Base-by-base conservation (phyloP, 2,888 invertebrate species). In the Minunthozetes semirufus region DNA sequence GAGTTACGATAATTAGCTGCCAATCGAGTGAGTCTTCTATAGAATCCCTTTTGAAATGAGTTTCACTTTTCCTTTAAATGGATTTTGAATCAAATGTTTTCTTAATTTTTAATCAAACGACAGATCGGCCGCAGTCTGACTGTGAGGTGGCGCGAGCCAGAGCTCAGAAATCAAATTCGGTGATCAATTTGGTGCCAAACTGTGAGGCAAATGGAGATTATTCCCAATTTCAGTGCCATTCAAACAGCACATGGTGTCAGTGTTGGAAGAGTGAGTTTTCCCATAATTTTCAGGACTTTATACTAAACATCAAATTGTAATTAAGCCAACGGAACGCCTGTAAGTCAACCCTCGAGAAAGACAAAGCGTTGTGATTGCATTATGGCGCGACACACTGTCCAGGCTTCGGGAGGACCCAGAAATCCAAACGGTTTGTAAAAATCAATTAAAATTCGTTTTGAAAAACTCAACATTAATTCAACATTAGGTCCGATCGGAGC, bases 201-300 rank as follows among this genome's bases (percentile, higher is more conserved):
- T 75, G 75, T 61, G 42, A 72, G 27, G 42, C 59, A 13, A 48
- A 72, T 22, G 75, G 75, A n/a, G 29, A 72, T 4, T 75, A 72
- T 33, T 61, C 72, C 4, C 17, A 33, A 9, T 61, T 75, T 42
- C 75, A 75, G 27, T 75, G 75, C 61, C 75, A 75, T 53, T 29
- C 38, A n/a, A 53, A 19, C 61, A 63, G 38, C 29, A 50, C 33
- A n/a, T 75, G 72, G 42, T 75, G 75, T 46, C 75, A 75, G 63
- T 75, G 75, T 46, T 75, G 75, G 75, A 72, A 72, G 25, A 25
- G 63, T 63, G 33, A 17, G 59, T 59, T 15, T 33, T 25, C 2
- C n/a, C 27, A n/a, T n/a, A n/a, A n/a, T n/a, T n/a, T n/a, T n/a
- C n/a, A n/a, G n/a, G n/a, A n/a, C n/a, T n/a, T n/a, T n/a, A n/a